Evolutionary conservation across 2,888 invertebrate genomes (phyloP).

Genomic region (Anagyrus pseudococci): DNA sequence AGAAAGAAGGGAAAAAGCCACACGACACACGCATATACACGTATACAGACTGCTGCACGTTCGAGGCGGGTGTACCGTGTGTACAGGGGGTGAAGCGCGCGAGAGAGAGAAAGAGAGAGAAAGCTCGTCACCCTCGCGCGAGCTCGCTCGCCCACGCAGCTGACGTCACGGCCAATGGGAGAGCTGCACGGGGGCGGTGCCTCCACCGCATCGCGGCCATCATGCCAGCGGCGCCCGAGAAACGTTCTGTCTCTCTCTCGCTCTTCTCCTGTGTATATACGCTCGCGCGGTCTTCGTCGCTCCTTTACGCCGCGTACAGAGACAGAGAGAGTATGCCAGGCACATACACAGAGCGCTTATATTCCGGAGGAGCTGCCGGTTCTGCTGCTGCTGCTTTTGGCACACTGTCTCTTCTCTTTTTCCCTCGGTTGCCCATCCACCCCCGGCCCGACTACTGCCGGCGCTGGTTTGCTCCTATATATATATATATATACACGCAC

Average conservation of each 20-base stretch:
- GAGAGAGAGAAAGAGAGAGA: slow-evolving; percentile 5
- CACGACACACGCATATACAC: not conserved
- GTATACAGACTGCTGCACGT: no score
- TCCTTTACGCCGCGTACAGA: not conserved
- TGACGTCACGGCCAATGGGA: slow-evolving; percentile 50
- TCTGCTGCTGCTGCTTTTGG: not conserved
- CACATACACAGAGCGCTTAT: no score
- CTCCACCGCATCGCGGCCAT: slow-evolving; percentile 48
- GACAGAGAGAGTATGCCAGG: not conserved
- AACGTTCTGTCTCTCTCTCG: not conserved
- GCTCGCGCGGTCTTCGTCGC: not conserved
- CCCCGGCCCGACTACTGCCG: no score
- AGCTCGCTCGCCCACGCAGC: not conserved
- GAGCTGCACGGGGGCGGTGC: slow-evolving; percentile 55
- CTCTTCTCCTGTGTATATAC: not conserved
- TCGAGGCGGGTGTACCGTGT: not conserved
- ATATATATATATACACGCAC: no score
- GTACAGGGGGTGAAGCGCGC: not conserved
- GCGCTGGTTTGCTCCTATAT: no score
- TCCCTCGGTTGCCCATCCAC: no score
- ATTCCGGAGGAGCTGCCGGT: no score
- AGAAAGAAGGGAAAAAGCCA: not conserved
- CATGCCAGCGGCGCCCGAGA: slow-evolving; percentile 44
- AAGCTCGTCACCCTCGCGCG: not conserved
- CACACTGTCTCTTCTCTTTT: no score